Base-by-base conservation (phyloP, 2,888 invertebrate species). In the Epiperipatus broadwayi region DNA sequence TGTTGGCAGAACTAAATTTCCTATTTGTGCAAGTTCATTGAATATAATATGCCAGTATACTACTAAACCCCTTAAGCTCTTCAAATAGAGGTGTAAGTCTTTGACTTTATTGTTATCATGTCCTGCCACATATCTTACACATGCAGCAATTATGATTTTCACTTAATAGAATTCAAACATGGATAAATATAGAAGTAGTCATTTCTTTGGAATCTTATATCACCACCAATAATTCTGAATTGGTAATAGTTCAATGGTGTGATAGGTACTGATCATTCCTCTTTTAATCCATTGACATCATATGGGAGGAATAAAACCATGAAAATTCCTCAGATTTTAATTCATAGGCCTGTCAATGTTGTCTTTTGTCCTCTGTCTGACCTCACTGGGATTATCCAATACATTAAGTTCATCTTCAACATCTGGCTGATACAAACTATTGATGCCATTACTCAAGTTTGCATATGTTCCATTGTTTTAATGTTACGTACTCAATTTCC, bases 201-300 rank as follows among this genome's bases (percentile, higher is more conserved):
- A 14, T 37, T 43, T 21, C 43, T 19, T 31, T 43, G 38, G 31
- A 41, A 43, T 37, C 43, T 21, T 29, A 30, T 21, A 34, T 42
- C 38, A 16, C n/a, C n/a, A n/a, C 39, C 41, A 8, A 41, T 22
- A 30, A 43, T 31, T 34, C 43, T 28, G 30, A 19, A 31, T 36
- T 41, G 43, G 37, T 41, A 37, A 27, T 38, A 41, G 18, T 43
- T 41, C 29, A 38, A 31, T 21, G 35, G 32, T 16, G 38, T 41
- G 27, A 43, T 38, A 21, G n/a, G 10, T 5, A 43, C 29, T 15
- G 16, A n/a, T 14, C 21, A 4, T 21, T 33, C 19, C 21, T 41
- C 37, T 27, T 27, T 41, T n/a, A 38, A 31, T 34, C 35, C 31
- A 27, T 43, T n/a, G 41, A 21, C 35, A 15, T 31, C 35, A 31